A percentile compares a stretch with the other conserved stretches of the same genome.
These are phyloP conservation scores for Hybos culiciformis DNA, from an alignment of 2,888 invertebrate genomes.

Conservation along the genomic window DNA sequence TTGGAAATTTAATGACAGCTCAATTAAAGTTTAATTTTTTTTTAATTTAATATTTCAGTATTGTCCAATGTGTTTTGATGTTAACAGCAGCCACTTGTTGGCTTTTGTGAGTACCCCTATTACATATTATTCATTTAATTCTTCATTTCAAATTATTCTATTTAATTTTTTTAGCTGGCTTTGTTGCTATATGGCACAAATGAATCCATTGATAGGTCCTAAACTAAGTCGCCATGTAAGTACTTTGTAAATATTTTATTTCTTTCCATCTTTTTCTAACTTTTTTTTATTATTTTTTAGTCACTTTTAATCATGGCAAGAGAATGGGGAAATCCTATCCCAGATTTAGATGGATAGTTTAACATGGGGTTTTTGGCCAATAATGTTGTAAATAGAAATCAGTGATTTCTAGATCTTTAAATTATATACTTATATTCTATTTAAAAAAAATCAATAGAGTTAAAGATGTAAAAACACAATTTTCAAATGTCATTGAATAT, in stretches of 20 bases:
- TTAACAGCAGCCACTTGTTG: constrained; percentile 77
- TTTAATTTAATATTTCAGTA: constrained; percentile 42
- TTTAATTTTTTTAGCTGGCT: constrained; percentile 50
- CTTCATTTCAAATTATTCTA: background rate
- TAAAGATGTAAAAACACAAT: no score
- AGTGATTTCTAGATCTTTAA: no score
- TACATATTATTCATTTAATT: background rate
- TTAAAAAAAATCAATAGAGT: no score
- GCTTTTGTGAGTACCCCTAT: constrained; percentile 64
- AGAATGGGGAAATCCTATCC: constrained; percentile 47
- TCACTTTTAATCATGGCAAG: constrained; percentile 63
- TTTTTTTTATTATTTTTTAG: no score
- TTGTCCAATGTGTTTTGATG: constrained; percentile 72
- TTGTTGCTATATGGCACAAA: constrained; percentile 83
- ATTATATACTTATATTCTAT: no score
- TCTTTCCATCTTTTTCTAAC: no score
- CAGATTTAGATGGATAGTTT: constrained; percentile 4
- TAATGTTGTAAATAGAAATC: no score
- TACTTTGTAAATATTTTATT: no score
- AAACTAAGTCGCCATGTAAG: constrained; percentile 51
- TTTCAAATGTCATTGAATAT: no score
- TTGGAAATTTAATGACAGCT: background rate
- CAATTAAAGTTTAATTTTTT: background rate
- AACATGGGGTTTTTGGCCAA: no score
- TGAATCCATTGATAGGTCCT: constrained; percentile 85